A percentile compares a stretch with the other conserved stretches of the same genome.
phyloP scores from a whole-genome alignment of 2,888 invertebrate genomes.

The Hirtodrosophila cameraria region DNA sequence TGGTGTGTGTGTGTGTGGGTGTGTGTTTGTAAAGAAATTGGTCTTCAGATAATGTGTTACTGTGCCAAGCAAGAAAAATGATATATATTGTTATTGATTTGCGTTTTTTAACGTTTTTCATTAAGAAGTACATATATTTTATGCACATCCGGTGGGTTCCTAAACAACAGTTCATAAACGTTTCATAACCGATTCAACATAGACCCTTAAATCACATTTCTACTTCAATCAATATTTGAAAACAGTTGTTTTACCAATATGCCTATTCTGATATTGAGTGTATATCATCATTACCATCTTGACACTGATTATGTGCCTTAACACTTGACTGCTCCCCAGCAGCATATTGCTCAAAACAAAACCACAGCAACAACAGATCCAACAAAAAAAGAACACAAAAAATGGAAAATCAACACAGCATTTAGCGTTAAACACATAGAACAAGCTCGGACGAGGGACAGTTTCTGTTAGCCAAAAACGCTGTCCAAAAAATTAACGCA shows the following conservation, averaged over 20 bases:
- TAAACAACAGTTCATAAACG: slow-evolving; percentile 2
- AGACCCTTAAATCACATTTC: not conserved
- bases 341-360: slow-evolving; percentile 30
- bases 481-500: slow-evolving; percentile 74
- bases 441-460: slow-evolving; percentile 16
- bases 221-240: not conserved
- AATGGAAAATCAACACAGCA: slow-evolving; percentile 53
- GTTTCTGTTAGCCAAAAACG: not conserved
- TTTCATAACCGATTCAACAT: slow-evolving; percentile 8
- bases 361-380: slow-evolving; percentile 8
- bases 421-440: slow-evolving; percentile 67
- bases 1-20: slow-evolving; percentile 12
- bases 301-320: slow-evolving; percentile 62
- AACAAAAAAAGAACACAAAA: slow-evolving; percentile 4
- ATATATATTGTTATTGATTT: slow-evolving; percentile 38
- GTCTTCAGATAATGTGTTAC: slow-evolving; percentile 48
- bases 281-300: slow-evolving; percentile 53
- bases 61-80: slow-evolving; percentile 38
- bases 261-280: slow-evolving; percentile 47
- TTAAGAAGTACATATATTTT: slow-evolving; percentile 16
- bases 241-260: slow-evolving; percentile 4
- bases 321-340: slow-evolving; percentile 55
- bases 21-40: slow-evolving; percentile 28
- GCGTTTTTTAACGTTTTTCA: not conserved
- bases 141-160: slow-evolving; percentile 6